These are phyloP conservation scores for Phenganax marumi DNA, from an alignment of 92 coral and sea anemone species.

Conservation along the genomic window DNA sequence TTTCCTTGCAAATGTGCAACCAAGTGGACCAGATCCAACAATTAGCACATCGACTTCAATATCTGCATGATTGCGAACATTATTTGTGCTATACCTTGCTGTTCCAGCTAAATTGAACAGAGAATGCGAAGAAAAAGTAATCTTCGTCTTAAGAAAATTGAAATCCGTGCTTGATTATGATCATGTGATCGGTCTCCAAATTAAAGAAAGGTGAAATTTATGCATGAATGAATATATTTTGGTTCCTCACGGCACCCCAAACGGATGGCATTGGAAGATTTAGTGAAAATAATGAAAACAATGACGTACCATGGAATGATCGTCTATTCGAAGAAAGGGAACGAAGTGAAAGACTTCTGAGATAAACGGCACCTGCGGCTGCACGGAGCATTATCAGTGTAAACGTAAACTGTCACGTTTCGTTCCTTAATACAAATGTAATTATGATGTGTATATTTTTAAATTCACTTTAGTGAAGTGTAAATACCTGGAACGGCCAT, in stretches of 20 bases:
- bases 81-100: background rate
- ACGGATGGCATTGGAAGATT: too few species aligned
- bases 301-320: slow-evolving; percentile 1
- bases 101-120: background rate
- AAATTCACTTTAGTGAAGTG: too few species aligned
- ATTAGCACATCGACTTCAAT: slow-evolving; percentile 29
- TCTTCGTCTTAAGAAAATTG: too few species aligned
- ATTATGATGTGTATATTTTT: background rate
- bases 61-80: background rate
- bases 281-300: too few species aligned
- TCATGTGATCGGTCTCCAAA: background rate
- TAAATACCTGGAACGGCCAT: too few species aligned
- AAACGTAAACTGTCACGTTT: background rate
- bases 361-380: too few species aligned
- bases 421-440: background rate
- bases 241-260: too few species aligned
- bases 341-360: background rate
- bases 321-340: background rate
- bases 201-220: background rate
- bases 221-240: background rate
- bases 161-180: background rate
- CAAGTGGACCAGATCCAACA: slow-evolving; percentile 44
- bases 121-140: too few species aligned
- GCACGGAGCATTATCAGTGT: slow-evolving; percentile 7
- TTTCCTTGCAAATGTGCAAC: slow-evolving; percentile 43